Conservation (phyloP, 2,797 vertebrate genomes). For the Pampus argenteus region DNA sequence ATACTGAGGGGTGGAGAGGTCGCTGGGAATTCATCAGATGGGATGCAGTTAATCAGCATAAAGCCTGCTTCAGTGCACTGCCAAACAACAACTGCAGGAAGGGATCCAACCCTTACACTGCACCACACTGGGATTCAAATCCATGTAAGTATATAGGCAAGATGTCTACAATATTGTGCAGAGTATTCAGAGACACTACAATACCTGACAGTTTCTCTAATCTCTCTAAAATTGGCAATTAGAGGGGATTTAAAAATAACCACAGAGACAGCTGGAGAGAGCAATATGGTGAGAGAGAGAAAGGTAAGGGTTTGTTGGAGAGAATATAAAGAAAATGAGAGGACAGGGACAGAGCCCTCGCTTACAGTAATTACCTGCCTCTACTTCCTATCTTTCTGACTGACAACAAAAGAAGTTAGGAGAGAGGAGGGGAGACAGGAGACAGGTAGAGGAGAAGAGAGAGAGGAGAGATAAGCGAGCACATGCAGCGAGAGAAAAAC, state of each 20-base stretch:
- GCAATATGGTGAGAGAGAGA: neutral
- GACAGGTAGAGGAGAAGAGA: conserved; percentile 7
- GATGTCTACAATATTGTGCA: conserved; percentile 1
- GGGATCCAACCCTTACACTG: conserved; percentile 43
- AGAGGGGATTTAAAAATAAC: conserved; percentile 60
- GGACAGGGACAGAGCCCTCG: conserved; percentile 30
- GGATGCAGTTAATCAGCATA: conserved; percentile 80
- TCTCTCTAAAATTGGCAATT: conserved; percentile 48
- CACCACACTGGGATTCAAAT: conserved; percentile 28
- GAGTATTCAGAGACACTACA: conserved; percentile 15
- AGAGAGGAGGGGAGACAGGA: conserved; percentile 13
- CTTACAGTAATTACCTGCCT: conserved; percentile 62
- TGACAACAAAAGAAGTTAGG: conserved; percentile 49
- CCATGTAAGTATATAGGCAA: neutral
- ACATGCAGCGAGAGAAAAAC: conserved; percentile 29
- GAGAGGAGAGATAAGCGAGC: conserved; percentile 15
- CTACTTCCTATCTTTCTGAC: conserved; percentile 34
- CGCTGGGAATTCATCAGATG: conserved; percentile 72
- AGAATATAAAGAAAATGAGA: conserved; percentile 53
- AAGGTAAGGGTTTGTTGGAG: conserved; percentile 26
- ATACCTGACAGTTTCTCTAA: conserved; percentile 16
- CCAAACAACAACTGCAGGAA: conserved; percentile 69
- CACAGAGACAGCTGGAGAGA: conserved; percentile 26
- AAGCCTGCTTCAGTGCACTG: conserved; percentile 67
- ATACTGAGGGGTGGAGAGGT: conserved; percentile 66